Percentiles rank a stretch among this genome's conserved stretches.
phyloP scores from a whole-genome alignment of 2,797 vertebrate genomes.

The Chrysocyon brachyurus region DNA sequence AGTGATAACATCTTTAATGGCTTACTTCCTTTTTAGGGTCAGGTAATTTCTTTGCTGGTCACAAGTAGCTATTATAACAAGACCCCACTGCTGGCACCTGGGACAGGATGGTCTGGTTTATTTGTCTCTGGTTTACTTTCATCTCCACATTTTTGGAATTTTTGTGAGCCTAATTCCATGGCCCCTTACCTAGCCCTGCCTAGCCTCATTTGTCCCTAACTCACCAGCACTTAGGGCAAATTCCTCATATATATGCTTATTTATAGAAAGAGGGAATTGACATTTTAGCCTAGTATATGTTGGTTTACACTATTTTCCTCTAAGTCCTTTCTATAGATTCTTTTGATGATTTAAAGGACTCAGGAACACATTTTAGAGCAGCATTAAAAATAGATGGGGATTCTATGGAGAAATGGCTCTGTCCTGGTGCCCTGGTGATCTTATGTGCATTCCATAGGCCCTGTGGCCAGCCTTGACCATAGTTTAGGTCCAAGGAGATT shows the following conservation, averaged over 20 bases:
- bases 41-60: too few relatives aligned
- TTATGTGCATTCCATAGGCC: neutral
- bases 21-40: too few relatives aligned
- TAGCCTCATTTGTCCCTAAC: too few relatives aligned
- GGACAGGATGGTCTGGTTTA: too few relatives aligned
- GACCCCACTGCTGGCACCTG: too few relatives aligned
- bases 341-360: constrained; percentile 8
- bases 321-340: neutral
- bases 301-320: neutral
- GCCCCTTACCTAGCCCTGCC: too few relatives aligned
- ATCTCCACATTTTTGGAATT: too few relatives aligned
- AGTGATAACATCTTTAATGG: too few relatives aligned
- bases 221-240: neutral
- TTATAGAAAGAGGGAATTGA: neutral
- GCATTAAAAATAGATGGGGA: neutral
- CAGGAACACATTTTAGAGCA: neutral
- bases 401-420: neutral
- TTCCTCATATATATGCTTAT: neutral
- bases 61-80: too few relatives aligned
- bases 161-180: too few relatives aligned
- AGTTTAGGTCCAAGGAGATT: neutral
- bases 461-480: neutral
- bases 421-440: neutral
- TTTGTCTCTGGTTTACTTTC: too few relatives aligned
- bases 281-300: neutral